Percentiles rank a stretch among this genome's conserved stretches.
Conservation (phyloP, 2,888 invertebrate species). For the Palloptera scutellata region DNA sequence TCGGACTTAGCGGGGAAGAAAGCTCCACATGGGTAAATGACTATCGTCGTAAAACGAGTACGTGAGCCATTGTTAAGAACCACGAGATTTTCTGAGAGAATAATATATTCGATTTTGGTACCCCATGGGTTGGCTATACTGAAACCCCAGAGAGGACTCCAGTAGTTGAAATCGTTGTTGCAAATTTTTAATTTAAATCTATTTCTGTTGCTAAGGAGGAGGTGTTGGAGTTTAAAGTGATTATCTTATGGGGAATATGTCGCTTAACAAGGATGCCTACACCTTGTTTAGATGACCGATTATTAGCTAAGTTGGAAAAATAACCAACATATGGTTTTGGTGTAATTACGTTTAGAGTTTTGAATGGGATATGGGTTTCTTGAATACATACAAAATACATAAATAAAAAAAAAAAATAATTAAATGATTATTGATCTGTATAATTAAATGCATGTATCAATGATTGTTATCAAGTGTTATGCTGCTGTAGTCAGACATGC, state of each 20-base stretch:
- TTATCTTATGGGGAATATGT: constrained; percentile 7
- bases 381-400: neutral
- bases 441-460: no score
- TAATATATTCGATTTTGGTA: neutral
- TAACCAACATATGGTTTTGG: neutral
- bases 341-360: no score
- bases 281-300: neutral
- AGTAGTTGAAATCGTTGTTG: neutral
- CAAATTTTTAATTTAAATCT: neutral
- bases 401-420: no score
- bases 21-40: neutral
- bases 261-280: neutral
- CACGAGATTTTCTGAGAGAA: neutral
- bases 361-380: neutral
- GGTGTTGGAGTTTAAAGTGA: neutral
- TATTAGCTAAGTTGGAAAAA: neutral
- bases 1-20: no score
- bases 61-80: neutral
- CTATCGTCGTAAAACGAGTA: neutral
- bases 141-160: constrained; percentile 7
- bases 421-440: no score
- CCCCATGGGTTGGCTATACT: neutral
- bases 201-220: neutral
- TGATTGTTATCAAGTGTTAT: no score
- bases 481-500: no score